Evolutionary conservation across 2,797 vertebrate species (phyloP).

Genomic region (Lepidocolaptes lacrymiger): DNA sequence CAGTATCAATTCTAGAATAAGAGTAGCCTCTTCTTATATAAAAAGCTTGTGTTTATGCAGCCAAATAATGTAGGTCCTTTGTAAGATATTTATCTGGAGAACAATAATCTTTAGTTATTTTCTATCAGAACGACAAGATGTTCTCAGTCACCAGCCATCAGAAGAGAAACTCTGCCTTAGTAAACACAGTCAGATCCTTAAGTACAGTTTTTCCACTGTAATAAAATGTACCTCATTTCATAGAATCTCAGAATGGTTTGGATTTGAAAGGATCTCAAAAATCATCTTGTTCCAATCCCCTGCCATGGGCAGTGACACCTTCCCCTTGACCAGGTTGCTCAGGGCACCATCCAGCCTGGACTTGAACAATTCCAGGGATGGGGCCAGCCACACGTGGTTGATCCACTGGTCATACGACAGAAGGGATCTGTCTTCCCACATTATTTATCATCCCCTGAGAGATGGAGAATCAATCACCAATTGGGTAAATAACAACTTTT

Average conservation of each 20-base stretch:
- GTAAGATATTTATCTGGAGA: background rate
- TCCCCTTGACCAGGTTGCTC: background rate
- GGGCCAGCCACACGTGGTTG: accelerated
- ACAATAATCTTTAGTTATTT: background rate
- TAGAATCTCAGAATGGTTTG: background rate
- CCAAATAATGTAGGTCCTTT: background rate
- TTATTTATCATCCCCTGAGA: background rate
- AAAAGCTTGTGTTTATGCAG: background rate
- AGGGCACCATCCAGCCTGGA: accelerated
- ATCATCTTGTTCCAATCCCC: background rate
- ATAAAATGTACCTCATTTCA: background rate
- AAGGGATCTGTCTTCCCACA: background rate
- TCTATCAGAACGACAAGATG: background rate
- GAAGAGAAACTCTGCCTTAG: background rate
- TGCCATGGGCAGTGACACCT: background rate
- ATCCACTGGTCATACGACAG: background rate
- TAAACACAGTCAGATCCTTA: background rate
- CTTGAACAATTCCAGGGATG: background rate
- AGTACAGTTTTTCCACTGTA: background rate
- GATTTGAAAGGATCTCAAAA: background rate
- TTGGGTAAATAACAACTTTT: background rate
- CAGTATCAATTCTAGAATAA: background rate
- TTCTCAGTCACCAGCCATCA: background rate
- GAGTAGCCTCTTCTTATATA: background rate
- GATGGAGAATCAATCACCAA: background rate